phyloP scores from a whole-genome alignment of 35 echinoderm and acorn worm species.

The Anneissia japonica region DNA sequence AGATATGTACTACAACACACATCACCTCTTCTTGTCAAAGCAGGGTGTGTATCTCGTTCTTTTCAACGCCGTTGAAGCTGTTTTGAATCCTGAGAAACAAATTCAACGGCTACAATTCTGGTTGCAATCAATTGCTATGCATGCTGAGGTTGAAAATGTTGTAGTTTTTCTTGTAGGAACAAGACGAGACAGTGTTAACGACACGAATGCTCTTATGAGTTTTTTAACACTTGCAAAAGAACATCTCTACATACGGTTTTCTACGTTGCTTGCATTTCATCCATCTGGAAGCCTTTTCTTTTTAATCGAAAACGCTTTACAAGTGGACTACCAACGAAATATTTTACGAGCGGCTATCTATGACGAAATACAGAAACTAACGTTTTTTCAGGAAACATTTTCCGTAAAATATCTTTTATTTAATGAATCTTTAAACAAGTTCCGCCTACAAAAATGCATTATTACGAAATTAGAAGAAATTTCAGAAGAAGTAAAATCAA shows the following conservation, averaged over 20 bases:
- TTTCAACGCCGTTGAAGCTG: conserved; percentile 7
- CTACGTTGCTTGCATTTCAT: background rate
- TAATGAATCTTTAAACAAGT: background rate
- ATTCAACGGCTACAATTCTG: background rate
- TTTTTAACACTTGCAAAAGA: background rate
- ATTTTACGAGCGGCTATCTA: conserved; percentile 2
- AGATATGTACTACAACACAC: background rate
- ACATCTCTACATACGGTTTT: background rate
- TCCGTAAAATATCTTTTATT: conserved; percentile 25
- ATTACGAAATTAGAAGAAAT: background rate
- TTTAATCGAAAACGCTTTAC: conserved; percentile 5
- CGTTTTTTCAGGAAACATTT: conserved; percentile 3
- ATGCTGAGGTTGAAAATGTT: background rate
- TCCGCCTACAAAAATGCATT: background rate
- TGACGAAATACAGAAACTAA: background rate
- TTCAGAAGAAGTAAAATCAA: conserved; percentile 3
- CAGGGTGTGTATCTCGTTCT: background rate
- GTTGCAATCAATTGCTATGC: background rate
- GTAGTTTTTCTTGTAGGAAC: conserved; percentile 8
- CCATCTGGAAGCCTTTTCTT: conserved; percentile 4
- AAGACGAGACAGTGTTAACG: background rate
- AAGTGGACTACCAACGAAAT: background rate
- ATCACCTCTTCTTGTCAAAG: background rate
- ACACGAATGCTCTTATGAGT: no score
- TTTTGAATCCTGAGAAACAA: background rate